Percentiles rank a stretch among this genome's conserved stretches.
These are phyloP conservation scores for Chlamydotis undulata DNA, from an alignment of 2,113 vertebrate genomes.

Conservation along the genomic window DNA sequence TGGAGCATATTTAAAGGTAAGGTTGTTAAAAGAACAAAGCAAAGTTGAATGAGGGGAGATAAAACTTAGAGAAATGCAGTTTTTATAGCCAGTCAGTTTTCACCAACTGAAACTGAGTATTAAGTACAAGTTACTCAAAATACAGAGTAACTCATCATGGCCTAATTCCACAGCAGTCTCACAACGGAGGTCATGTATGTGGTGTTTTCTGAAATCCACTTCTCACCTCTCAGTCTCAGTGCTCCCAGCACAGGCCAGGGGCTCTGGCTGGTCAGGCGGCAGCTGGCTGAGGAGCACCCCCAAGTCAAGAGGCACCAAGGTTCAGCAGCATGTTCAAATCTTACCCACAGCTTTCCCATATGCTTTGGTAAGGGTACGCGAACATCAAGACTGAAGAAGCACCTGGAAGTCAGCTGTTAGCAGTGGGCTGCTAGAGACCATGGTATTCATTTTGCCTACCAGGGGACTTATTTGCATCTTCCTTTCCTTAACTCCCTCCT, in stretches of 20 bases:
- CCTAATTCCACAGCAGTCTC: neutral
- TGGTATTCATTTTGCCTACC: neutral
- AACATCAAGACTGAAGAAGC: neutral
- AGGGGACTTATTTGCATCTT: neutral
- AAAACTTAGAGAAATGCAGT: neutral
- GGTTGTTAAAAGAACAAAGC: neutral
- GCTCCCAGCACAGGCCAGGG: neutral
- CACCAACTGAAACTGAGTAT: neutral
- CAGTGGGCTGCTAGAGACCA: neutral
- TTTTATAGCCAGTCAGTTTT: neutral
- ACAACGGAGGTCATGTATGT: rapidly evolving
- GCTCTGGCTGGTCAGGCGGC: neutral
- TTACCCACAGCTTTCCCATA: neutral
- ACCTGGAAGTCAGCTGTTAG: neutral
- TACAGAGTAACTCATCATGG: neutral
- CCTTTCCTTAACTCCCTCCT: rapidly evolving
- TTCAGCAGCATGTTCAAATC: neutral
- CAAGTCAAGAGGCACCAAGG: neutral
- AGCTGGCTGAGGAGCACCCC: neutral
- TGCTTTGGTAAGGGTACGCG: neutral
- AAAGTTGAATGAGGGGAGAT: neutral
- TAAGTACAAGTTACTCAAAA: neutral
- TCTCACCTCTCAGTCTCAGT: neutral
- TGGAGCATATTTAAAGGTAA: neutral
- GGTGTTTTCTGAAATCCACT: neutral